phyloP scores from a whole-genome alignment of 1,140 invertebrate species.

The Geopemphigus sp. region DNA sequence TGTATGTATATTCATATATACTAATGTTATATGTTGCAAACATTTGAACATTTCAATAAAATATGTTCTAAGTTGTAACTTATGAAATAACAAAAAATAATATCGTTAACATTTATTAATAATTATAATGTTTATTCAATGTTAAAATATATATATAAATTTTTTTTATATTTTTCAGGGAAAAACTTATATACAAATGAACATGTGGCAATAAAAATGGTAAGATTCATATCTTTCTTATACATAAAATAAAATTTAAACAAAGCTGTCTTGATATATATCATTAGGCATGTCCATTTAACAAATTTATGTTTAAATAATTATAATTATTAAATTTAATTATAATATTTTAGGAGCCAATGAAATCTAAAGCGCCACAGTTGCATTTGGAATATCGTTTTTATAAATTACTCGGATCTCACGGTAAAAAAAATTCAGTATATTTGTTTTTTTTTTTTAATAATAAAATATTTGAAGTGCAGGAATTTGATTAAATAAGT shows the following conservation, averaged over 20 bases:
- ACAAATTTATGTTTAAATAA: neutral
- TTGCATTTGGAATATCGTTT: conserved; percentile 99
- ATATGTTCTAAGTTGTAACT: too few relatives aligned
- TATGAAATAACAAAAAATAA: too few relatives aligned
- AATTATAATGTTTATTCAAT: neutral
- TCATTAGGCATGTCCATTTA: neutral
- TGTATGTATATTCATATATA: neutral
- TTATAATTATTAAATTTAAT: conserved; percentile 49
- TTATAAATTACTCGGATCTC: conserved; percentile 97
- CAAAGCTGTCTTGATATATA: neutral
- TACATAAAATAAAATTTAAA: neutral
- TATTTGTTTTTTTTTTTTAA: neutral
- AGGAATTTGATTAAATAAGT: neutral
- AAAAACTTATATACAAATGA: conserved; percentile 99
- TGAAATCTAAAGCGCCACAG: conserved; percentile 99
- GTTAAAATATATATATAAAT: neutral
- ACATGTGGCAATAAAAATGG: conserved; percentile 99
- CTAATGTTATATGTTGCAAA: too few relatives aligned
- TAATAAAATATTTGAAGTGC: neutral
- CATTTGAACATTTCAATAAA: neutral
- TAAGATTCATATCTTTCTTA: conserved; percentile 58
- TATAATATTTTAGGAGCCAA: conserved; percentile 76
- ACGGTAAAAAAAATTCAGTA: conserved; percentile 63
- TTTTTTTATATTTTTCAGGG: conserved; percentile 66
- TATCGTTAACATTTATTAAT: too few relatives aligned